Conservation (phyloP, 2,113 vertebrate genomes). For the Neotoma lepida region DNA sequence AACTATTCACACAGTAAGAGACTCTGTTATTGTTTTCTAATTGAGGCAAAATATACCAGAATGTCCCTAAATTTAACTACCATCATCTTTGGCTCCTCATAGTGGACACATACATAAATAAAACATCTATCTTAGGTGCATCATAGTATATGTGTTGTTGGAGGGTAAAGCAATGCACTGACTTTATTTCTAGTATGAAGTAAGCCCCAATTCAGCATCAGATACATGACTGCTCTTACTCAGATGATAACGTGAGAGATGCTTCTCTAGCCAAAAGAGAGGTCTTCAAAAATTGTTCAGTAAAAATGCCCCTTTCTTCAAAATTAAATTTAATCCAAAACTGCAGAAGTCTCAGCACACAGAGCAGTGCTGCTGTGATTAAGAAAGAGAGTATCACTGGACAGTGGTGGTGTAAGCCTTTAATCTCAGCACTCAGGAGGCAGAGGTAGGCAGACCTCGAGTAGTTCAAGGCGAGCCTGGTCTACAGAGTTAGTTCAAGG, state of each 20-base stretch:
- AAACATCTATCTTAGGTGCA: not conserved
- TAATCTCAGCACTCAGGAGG: not conserved
- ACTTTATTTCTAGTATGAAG: not conserved
- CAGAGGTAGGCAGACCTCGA: not conserved
- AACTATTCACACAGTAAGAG: constrained; percentile 30
- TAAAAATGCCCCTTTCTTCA: not conserved
- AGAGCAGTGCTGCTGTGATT: not conserved
- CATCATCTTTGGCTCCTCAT: not conserved
- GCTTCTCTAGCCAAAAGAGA: not conserved
- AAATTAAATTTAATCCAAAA: not conserved
- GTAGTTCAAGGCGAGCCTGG: not conserved
- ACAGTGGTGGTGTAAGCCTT: not conserved
- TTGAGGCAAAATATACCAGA: not conserved
- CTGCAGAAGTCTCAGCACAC: not conserved
- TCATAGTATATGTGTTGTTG: fast-evolving
- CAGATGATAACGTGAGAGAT: not conserved
- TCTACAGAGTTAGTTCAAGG: not conserved
- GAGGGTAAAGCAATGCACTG: too few species aligned
- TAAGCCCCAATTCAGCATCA: not conserved
- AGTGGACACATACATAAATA: not conserved
- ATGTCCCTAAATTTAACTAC: not conserved
- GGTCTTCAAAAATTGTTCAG: not conserved
- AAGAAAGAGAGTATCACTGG: not conserved
- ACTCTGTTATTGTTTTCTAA: not conserved
- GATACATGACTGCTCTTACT: not conserved